Percentiles rank a stretch among this genome's conserved stretches.
Evolutionary conservation across 1,140 invertebrate genomes (phyloP).

Genomic region (Oryzaephilus surinamensis): DNA sequence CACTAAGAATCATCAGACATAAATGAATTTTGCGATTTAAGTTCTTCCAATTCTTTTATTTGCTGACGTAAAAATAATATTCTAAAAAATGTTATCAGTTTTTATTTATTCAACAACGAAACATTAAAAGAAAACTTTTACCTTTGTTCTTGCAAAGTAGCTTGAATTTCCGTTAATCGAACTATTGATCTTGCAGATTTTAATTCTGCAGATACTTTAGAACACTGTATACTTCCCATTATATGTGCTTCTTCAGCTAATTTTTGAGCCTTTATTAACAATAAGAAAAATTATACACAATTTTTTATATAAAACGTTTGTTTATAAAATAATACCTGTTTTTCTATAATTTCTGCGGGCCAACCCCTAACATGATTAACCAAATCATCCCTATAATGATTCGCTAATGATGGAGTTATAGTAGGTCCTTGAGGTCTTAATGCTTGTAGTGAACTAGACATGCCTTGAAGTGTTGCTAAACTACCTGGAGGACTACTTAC

Average conservation of each 20-base stretch:
- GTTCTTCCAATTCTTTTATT: constrained; percentile 77
- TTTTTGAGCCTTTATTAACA: constrained; percentile 60
- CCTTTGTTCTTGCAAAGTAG: constrained; percentile 95
- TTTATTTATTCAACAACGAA: constrained; percentile 3
- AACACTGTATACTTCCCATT: constrained; percentile 78
- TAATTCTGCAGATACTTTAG: constrained; percentile 86
- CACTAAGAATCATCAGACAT: constrained; percentile 60
- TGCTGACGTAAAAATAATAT: constrained; percentile 85
- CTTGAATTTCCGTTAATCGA: constrained; percentile 90
- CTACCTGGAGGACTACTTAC: constrained; percentile 22
- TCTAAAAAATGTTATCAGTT: constrained; percentile 46
- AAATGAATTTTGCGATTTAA: constrained; percentile 87
- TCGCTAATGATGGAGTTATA: constrained; percentile 77
- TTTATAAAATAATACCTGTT: constrained; percentile 58
- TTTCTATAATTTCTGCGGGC: constrained; percentile 85
- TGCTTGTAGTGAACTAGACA: constrained; percentile 35
- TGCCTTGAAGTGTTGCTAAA: constrained; percentile 24
- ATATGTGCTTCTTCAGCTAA: constrained; percentile 74
- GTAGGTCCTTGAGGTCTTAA: constrained; percentile 35
- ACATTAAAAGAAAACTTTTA: constrained; percentile 38
- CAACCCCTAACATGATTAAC: constrained; percentile 85
- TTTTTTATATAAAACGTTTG: background rate
- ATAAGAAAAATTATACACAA: background rate
- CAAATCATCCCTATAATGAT: constrained; percentile 84
- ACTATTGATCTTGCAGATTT: constrained; percentile 91